Evolutionary conservation across 2,113 vertebrate species (phyloP).

Genomic region (Cephalopholis sonnerati): DNA sequence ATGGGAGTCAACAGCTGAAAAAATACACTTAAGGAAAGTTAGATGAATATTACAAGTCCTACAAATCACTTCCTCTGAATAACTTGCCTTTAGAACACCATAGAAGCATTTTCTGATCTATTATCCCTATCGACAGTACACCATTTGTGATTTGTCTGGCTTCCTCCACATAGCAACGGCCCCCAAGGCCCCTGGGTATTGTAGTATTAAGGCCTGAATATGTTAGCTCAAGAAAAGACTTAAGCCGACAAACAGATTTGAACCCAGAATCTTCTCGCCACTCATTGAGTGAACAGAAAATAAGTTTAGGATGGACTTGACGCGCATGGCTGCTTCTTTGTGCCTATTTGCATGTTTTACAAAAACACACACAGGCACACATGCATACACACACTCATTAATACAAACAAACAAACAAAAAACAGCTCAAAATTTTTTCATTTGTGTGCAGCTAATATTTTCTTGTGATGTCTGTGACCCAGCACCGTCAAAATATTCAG

Average conservation of each 20-base stretch:
- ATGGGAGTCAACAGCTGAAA: slow-evolving; percentile 10
- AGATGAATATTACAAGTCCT: background rate
- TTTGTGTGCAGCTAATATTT: background rate
- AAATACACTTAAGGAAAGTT: background rate
- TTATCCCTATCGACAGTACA: no score
- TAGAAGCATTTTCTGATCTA: no score
- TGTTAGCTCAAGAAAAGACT: background rate
- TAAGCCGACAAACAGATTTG: background rate
- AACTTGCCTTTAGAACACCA: no score
- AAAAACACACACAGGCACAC: background rate
- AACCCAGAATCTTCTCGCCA: background rate
- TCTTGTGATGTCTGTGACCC: background rate
- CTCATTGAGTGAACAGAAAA: background rate
- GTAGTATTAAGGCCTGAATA: background rate
- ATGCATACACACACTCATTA: background rate
- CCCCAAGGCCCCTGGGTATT: background rate
- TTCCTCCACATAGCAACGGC: background rate
- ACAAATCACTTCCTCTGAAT: background rate
- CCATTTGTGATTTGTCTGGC: background rate
- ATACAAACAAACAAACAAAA: no score
- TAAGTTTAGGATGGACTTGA: slow-evolving; percentile 5
- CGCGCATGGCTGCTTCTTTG: background rate
- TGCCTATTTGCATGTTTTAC: background rate
- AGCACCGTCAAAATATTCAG: background rate
- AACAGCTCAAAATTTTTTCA: background rate